Base-by-base conservation (phyloP, 1,140 invertebrate genomes). In the Eupeodes corollae region DNA sequence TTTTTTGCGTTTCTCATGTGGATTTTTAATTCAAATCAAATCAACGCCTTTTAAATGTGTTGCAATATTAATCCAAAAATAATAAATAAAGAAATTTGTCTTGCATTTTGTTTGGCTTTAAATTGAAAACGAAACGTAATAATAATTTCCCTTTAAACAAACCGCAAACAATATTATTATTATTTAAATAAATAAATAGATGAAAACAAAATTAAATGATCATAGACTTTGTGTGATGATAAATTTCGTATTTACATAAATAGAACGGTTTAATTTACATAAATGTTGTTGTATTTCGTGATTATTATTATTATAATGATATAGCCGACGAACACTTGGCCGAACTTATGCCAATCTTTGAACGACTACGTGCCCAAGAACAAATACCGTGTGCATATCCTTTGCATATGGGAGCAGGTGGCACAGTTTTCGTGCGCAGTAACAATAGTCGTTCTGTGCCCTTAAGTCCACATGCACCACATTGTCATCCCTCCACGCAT, bases 281-380 rank as follows among this genome's bases (percentile, higher is more conserved):
- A n/a, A 16, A 16, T 37, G 13, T 37, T 16, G 15, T 37, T 37
- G 13, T 37, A 37, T 37, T 37, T 37, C 15, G 15, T 16, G 35
- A 26, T 14, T 21, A 42, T 13, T 19, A 42, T 16, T 19, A 21
- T n/a, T n/a, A 41, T 18, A 45, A 45, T 12, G 14, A 21, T 37
- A 61, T 82, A 91, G 88, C 87, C 73, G 85, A 90, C 76, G 87
- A 89, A 78, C 86, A 90, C 78, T 80, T 91, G 80, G 85, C 79
- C 75, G 84, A 91, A 75, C 78, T 91, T 79, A 87, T 85, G 83
- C 88, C 88, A 64, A 90, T 91, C 75, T 90, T 91, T 80, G 87
- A 91, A 75, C 84, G 83, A 73, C 80, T 91, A 68, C 79, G 88
- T 65, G 84, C 86, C 70, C 84, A 83, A 69, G 84, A 89, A 73